phyloP scores from a whole-genome alignment of 2,113 vertebrate genomes.

The Myrmophylax atrothorax region DNA sequence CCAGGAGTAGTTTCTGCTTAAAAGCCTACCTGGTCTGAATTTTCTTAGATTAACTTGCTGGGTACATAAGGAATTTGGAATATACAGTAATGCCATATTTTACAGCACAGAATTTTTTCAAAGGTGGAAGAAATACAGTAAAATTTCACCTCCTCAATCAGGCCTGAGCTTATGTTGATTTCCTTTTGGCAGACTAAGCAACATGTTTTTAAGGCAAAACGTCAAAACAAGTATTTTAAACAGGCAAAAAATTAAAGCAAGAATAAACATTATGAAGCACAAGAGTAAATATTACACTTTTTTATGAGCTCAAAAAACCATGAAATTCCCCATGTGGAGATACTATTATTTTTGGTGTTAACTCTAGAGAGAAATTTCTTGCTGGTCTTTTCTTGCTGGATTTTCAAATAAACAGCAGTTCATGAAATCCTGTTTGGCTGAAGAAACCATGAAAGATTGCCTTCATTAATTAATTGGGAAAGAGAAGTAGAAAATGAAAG shows the following conservation, averaged over 20 bases:
- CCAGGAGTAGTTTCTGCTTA: not conserved
- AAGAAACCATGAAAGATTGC: not conserved
- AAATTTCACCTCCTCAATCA: not conserved
- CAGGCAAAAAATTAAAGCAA: not conserved
- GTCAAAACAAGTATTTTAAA: conserved; percentile 12
- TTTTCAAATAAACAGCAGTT: not conserved
- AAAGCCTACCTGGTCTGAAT: not conserved
- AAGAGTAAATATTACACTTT: not conserved
- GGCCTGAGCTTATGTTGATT: not conserved
- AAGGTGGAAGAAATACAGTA: not conserved
- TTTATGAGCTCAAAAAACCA: not conserved
- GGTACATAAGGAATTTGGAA: not conserved
- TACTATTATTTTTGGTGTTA: not conserved
- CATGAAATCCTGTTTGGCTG: not conserved
- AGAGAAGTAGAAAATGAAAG: not conserved
- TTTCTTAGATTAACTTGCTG: not conserved
- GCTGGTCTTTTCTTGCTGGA: not conserved
- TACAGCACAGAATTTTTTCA: not conserved
- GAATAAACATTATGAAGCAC: not conserved
- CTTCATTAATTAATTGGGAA: not conserved
- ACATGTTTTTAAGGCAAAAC: not conserved
- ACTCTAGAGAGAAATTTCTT: not conserved
- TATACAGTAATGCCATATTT: not conserved
- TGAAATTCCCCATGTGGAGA: not conserved
- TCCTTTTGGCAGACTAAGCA: not conserved